Conservation (phyloP, 2,888 invertebrate species). For the Clanis bilineata region DNA sequence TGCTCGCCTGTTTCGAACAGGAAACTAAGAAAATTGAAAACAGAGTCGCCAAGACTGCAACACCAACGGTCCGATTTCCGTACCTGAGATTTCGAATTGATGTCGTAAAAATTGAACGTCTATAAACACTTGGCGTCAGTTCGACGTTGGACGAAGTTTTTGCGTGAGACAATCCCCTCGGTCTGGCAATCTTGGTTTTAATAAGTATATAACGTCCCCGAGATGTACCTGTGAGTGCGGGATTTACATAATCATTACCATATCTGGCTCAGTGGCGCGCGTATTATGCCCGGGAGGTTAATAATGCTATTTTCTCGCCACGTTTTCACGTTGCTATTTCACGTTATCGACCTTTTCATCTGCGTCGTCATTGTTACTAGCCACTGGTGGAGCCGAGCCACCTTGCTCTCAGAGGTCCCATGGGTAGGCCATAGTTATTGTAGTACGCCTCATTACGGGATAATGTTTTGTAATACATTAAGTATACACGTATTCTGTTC, state of each 20-base stretch:
- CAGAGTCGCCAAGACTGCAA: constrained; percentile 75
- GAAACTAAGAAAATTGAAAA: constrained; percentile 82
- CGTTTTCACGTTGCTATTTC: constrained; percentile 81
- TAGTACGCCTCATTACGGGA: neutral
- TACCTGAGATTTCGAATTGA: constrained; percentile 74
- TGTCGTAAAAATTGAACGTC: constrained; percentile 70
- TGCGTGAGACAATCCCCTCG: constrained; percentile 67
- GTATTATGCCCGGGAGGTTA: constrained; percentile 82
- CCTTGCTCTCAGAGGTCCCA: constrained; percentile 41
- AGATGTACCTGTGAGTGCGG: constrained; percentile 79
- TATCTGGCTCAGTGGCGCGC: constrained; percentile 81
- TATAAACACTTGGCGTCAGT: constrained; percentile 64
- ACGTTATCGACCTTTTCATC: constrained; percentile 79
- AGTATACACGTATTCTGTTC: neutral
- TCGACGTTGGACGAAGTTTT: constrained; percentile 62
- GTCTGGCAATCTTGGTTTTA: constrained; percentile 79
- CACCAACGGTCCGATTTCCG: constrained; percentile 75
- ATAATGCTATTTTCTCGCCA: constrained; percentile 83
- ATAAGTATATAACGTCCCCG: constrained; percentile 79
- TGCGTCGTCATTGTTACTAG: constrained; percentile 78
- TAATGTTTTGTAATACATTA: constrained; percentile 12
- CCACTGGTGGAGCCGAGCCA: constrained; percentile 67
- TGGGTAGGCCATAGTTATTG: constrained; percentile 1
- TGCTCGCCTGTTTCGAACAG: constrained; percentile 72
- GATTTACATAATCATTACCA: constrained; percentile 83